phyloP scores from a whole-genome alignment of 2,797 vertebrate species.

The Prunella strophiata region DNA sequence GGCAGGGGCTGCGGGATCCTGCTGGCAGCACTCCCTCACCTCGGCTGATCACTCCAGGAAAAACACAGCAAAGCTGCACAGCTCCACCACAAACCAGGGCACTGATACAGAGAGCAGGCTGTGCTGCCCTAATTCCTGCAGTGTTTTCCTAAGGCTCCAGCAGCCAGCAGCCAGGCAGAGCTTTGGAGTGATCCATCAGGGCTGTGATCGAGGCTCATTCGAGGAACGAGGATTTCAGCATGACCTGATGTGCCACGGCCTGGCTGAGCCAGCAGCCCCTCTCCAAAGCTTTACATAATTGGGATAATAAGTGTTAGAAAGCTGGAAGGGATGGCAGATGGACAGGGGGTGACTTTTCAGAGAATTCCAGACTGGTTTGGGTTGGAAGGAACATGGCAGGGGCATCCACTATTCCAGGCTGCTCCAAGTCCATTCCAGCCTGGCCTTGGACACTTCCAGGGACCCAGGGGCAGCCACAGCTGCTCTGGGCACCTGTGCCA shows the following conservation, averaged over 20 bases:
- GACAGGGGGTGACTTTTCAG: background rate
- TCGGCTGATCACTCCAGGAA: background rate
- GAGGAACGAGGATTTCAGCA: background rate
- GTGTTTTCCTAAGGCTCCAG: background rate
- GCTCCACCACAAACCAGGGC: background rate
- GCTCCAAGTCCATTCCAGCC: background rate
- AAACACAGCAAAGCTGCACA: background rate
- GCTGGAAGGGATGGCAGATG: background rate
- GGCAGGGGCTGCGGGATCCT: background rate
- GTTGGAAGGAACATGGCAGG: background rate
- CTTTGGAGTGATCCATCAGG: fast-evolving
- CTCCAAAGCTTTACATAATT: background rate
- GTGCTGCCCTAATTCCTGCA: background rate
- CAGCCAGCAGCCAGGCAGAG: background rate
- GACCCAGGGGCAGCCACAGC: background rate
- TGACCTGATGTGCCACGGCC: background rate
- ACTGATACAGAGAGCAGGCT: background rate
- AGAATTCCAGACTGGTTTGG: background rate
- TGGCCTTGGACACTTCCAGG: background rate
- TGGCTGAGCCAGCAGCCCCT: background rate
- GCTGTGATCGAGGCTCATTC: fast-evolving
- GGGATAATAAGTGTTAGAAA: slow-evolving; percentile 20
- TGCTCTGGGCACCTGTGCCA: background rate
- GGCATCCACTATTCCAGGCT: fast-evolving
- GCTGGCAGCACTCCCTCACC: background rate